Percentiles rank a stretch among this genome's conserved stretches.
These are phyloP conservation scores for Dione juno DNA, from an alignment of 2,888 invertebrate genomes.

Conservation along the genomic window DNA sequence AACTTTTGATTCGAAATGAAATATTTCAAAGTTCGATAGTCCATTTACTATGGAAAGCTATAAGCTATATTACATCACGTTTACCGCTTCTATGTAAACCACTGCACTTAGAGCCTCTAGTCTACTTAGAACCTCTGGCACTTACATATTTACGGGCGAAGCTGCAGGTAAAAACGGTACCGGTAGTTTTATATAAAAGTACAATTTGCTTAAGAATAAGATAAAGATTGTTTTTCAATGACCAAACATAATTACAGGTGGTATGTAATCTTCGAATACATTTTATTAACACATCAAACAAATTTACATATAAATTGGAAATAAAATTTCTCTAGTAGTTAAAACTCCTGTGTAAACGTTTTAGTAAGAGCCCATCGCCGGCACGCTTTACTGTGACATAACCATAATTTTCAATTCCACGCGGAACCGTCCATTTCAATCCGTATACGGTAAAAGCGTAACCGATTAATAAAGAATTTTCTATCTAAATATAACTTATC, in stretches of 20 bases:
- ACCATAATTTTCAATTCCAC: constrained; percentile 42
- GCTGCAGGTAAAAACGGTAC: too few species aligned
- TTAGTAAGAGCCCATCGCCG: constrained; percentile 16
- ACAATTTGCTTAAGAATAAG: too few species aligned
- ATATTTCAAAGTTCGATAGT: too few species aligned
- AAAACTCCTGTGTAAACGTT: constrained; percentile 31
- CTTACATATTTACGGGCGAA: too few species aligned
- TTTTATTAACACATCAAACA: constrained; percentile 10
- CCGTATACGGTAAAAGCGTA: constrained; percentile 48
- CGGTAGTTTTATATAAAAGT: too few species aligned
- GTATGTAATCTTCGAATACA: not conserved
- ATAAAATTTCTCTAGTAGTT: constrained; percentile 18
- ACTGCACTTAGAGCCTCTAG: too few species aligned
- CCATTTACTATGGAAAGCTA: too few species aligned
- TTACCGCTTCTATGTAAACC: too few species aligned
- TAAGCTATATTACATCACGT: too few species aligned
- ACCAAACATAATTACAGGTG: not conserved
- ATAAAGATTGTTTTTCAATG: not conserved
- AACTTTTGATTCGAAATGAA: too few species aligned
- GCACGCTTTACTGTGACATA: constrained; percentile 42
- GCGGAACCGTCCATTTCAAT: constrained; percentile 39
- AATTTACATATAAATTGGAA: constrained; percentile 11
- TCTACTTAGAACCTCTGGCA: too few species aligned
- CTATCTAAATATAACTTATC: constrained; percentile 6
- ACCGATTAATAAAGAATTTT: constrained; percentile 22